These are phyloP conservation scores for Tetramorium bicarinatum DNA, from an alignment of 2,888 invertebrate genomes.

Conservation along the genomic window DNA sequence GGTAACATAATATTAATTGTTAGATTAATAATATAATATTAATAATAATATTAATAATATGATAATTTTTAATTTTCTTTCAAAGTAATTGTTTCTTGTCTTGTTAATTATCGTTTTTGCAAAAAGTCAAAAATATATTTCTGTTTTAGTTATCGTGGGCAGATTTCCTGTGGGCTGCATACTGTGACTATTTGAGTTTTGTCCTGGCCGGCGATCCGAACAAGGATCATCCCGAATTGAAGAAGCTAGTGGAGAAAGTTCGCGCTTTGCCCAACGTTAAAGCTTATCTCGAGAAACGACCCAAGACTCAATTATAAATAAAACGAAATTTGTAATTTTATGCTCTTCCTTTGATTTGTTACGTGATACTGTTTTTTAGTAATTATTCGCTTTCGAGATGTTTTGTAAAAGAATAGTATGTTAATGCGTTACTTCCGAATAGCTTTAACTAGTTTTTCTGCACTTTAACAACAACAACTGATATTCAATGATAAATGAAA, in stretches of 20 bases:
- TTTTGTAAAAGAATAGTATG: background rate
- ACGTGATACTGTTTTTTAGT: background rate
- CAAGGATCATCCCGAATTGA: conserved; percentile 85
- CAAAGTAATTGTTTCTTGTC: background rate
- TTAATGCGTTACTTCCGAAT: background rate
- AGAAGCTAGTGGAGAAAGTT: conserved; percentile 85
- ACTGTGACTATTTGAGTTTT: conserved; percentile 82
- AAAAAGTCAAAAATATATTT: background rate
- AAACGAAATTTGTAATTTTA: background rate
- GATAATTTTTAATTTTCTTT: background rate
- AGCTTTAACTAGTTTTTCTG: background rate
- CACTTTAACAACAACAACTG: background rate
- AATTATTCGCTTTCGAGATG: too few relatives aligned
- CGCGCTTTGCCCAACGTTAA: conserved; percentile 85
- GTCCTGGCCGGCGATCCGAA: conserved; percentile 81
- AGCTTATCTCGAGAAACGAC: conserved; percentile 84
- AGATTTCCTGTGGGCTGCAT: conserved; percentile 85
- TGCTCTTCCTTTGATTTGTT: background rate
- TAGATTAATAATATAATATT: too few relatives aligned
- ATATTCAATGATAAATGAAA: too few relatives aligned
- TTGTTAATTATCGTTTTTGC: background rate
- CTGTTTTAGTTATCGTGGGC: conserved; percentile 83
- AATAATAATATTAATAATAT: too few relatives aligned
- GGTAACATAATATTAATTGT: too few relatives aligned
- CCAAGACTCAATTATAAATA: conserved; percentile 74